These are phyloP conservation scores for Porites evermanni DNA, from an alignment of 92 coral and sea anemone species.

Conservation along the genomic window DNA sequence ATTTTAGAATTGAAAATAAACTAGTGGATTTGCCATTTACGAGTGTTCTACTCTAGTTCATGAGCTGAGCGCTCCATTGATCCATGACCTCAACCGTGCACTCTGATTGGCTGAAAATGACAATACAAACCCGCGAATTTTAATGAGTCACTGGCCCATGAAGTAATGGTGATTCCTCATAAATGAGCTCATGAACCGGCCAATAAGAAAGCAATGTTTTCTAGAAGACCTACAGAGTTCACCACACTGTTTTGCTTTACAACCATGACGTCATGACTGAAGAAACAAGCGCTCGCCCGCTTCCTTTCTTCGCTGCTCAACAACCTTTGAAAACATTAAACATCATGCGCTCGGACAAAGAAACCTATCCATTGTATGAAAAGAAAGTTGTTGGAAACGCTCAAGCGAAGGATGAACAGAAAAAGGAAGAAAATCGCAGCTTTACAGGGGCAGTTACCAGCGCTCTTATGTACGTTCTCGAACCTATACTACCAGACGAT, in stretches of 20 bases:
- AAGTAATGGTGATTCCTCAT: slow-evolving; percentile 94
- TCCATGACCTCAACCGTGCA: slow-evolving; percentile 49
- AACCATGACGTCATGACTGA: slow-evolving; percentile 81
- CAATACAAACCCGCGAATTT: slow-evolving; percentile 70
- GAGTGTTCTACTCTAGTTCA: slow-evolving; percentile 13
- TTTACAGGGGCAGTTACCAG: slow-evolving; percentile 55
- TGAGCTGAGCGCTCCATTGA: slow-evolving; percentile 57
- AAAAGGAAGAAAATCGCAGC: slow-evolving; percentile 57
- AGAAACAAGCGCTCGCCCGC: slow-evolving; percentile 63
- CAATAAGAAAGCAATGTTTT: slow-evolving; percentile 83
- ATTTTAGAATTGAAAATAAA: neutral
- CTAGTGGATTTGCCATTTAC: neutral
- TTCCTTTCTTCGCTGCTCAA: slow-evolving; percentile 63
- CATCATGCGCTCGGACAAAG: slow-evolving; percentile 78
- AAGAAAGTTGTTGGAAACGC: slow-evolving; percentile 70
- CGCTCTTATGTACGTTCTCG: slow-evolving; percentile 81
- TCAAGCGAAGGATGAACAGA: slow-evolving; percentile 51
- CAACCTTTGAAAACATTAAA: slow-evolving; percentile 56
- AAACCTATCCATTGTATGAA: slow-evolving; percentile 77
- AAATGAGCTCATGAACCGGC: slow-evolving; percentile 87
- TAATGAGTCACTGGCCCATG: slow-evolving; percentile 86
- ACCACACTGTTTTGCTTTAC: slow-evolving; percentile 52
- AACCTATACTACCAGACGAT: slow-evolving; percentile 88
- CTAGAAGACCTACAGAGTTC: slow-evolving; percentile 68
- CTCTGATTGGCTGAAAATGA: slow-evolving; percentile 66